Evolutionary conservation across 1,140 invertebrate species (phyloP), one percentile per base, ranked within the genome.

Genomic region (Zaprionus capensis): DNA sequence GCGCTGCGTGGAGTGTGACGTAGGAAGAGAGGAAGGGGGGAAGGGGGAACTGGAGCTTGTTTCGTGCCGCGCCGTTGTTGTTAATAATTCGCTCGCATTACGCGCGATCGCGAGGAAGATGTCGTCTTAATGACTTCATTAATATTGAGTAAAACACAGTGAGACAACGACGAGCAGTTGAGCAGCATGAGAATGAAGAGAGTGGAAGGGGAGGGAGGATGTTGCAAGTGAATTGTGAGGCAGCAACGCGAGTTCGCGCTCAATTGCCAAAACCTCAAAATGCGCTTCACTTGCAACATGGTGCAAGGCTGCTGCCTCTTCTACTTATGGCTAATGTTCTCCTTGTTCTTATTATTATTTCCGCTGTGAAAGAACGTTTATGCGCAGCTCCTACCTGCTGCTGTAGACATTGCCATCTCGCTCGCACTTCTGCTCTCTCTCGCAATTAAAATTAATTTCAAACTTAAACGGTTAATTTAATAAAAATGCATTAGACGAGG

Each of bases 31-130:
- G 59, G 68, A 31, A 51, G 53, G 2, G 55, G 17, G 46, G 58
- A 58, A 67, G 6, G 55, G 31, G 46, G 62, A 58, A 71, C 66
- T 70, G 62, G 36, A 78, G 83, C 83, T 88, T 87, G 84, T 87
- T 88, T 84, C 81, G 84, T 84, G 84, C 83, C 83, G 41, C 76
- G 62, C 66, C 38, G 65, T 73, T 71, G 83, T 83, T 90, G 81
- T 90, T 88, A 88, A 88, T 88, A 88, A 88, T 88, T 90, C 84
- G 84, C 81, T 84, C 81, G 85, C 84, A 88, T 90, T 88, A 88
- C 85, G 84, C 85, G 81, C 81, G 78, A 88, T 88, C 84, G 74
- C 70, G 71, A 84, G 67, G 84, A 90, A 88, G 84, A 90, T 88
- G 84, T 88, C 84, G 75, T 88, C 84, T 88, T 88, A 88, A 88